phyloP scores from a whole-genome alignment of 1,140 invertebrate genomes.

The Pristionchus pacificus region DNA sequence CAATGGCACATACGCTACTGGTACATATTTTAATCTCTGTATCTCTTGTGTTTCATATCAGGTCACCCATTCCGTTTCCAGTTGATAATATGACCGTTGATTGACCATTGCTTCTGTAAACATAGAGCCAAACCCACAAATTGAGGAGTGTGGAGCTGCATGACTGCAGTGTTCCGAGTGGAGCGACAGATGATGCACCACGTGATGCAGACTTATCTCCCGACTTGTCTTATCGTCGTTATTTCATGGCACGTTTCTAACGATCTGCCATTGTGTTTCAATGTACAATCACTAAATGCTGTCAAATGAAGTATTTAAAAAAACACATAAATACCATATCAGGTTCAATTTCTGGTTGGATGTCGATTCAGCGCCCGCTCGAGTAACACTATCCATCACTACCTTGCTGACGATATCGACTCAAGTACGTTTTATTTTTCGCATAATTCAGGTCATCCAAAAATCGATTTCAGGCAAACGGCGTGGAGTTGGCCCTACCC shows the following conservation, averaged over 20 bases:
- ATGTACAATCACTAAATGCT: neutral
- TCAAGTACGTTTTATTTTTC: constrained; percentile 22
- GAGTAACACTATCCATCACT: constrained; percentile 57
- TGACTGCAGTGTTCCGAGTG: constrained; percentile 52
- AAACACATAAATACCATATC: neutral
- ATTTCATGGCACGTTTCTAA: constrained; percentile 45
- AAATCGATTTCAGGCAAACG: constrained; percentile 22
- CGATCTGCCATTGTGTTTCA: neutral
- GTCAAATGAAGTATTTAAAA: constrained; percentile 19
- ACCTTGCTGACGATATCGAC: constrained; percentile 51
- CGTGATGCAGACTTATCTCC: constrained; percentile 55
- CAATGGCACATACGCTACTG: constrained; percentile 56
- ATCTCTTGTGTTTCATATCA: too few species aligned
- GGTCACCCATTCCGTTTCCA: too few species aligned
- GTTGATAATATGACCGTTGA: too few species aligned
- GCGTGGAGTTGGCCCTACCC: neutral
- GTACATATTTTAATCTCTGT: too few species aligned
- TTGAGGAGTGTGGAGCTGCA: constrained; percentile 51
- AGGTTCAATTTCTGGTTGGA: constrained; percentile 60
- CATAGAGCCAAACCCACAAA: constrained; percentile 4
- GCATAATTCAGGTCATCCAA: too few species aligned
- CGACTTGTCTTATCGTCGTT: constrained; percentile 52
- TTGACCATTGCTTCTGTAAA: neutral
- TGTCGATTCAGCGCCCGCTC: constrained; percentile 57
- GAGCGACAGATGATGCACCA: constrained; percentile 55